Evolutionary conservation across 1,140 invertebrate species (phyloP), one percentile per base, ranked within the genome.

Genomic region (Halotydeus destructor): DNA sequence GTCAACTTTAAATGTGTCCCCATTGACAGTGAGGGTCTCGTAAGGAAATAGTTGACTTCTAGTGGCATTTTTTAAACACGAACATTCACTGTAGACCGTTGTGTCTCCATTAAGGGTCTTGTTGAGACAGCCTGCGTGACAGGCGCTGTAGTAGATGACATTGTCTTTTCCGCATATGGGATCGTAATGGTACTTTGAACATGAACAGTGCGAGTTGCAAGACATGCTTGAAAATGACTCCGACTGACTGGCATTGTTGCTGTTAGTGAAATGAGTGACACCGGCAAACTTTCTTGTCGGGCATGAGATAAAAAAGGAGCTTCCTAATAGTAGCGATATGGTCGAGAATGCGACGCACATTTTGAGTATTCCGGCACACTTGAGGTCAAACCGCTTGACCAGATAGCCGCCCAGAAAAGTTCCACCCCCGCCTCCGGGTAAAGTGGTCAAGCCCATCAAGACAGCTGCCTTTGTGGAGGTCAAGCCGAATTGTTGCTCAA

Each of bases 401-500:
- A 82, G 55, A 57, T 75, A 80, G 2, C 78, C 78, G 25, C 80
- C 78, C 1, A 77, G 53, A 52, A 82, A 78, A 3, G 78, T 81
- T 12, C 76, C 79, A 1, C 76, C 75, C 5, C 62, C 63, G 19
- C 55, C 56, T 12, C 53, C 54, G 26, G 54, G 52, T 6, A 56
- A 50, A 3, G 49, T 55, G 6, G 76, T 70, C 23, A 76, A 53
- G 27, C 75, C 78, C 59, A 83, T 71, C 44, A 81, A 60, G 34
- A 78, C 53, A 11, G 78, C 77, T 2, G 78, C 75, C 22, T 62
- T 64, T 32, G 74, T 72, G 0, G 78, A 70, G 24, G 67, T 70
- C 6, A 82, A 67, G 49, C 71, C 72, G 51, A 79, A 84, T 60
- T 83, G 78, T 57, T 76, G 78, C 59, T 85, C 77, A 36, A 84